Evolutionary conservation across 2,797 vertebrate species (phyloP).

Genomic region (Halcyon smyrnensis): DNA sequence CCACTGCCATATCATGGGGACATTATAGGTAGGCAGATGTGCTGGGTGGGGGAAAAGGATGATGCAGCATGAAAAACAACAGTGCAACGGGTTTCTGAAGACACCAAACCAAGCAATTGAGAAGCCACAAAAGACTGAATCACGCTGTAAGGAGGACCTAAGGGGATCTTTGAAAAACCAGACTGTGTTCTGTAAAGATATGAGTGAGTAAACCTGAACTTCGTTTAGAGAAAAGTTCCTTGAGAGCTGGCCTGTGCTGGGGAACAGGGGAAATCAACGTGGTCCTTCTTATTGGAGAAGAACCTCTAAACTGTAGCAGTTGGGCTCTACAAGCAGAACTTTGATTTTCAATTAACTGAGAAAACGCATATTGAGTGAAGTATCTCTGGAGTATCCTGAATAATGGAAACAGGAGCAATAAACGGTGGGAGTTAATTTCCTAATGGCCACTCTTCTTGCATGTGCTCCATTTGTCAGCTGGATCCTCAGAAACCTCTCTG

Average conservation of each 20-base stretch:
- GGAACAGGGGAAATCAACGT: not conserved
- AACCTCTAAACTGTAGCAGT: not conserved
- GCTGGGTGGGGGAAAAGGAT: fast-evolving
- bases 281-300: not conserved
- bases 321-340: not conserved
- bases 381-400: not conserved
- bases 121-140: not conserved
- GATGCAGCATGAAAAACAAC: not conserved
- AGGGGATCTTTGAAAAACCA: not conserved
- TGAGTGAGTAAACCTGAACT: not conserved
- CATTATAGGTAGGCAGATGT: not conserved
- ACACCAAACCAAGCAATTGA: not conserved
- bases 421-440: conserved; percentile 33
- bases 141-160: not conserved
- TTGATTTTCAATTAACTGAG: not conserved
- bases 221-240: not conserved
- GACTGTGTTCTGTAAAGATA: not conserved
- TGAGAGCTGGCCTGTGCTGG: not conserved
- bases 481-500: conserved; percentile 19
- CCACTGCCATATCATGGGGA: not conserved
- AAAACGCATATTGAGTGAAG: not conserved
- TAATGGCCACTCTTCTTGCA: conserved; percentile 24
- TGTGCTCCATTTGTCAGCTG: conserved; percentile 14
- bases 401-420: not conserved
- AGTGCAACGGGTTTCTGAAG: not conserved